A percentile compares a stretch with the other conserved stretches of the same genome.
Evolutionary conservation across 2,797 vertebrate species (phyloP).

Genomic region (Dromococcyx pavoninus): DNA sequence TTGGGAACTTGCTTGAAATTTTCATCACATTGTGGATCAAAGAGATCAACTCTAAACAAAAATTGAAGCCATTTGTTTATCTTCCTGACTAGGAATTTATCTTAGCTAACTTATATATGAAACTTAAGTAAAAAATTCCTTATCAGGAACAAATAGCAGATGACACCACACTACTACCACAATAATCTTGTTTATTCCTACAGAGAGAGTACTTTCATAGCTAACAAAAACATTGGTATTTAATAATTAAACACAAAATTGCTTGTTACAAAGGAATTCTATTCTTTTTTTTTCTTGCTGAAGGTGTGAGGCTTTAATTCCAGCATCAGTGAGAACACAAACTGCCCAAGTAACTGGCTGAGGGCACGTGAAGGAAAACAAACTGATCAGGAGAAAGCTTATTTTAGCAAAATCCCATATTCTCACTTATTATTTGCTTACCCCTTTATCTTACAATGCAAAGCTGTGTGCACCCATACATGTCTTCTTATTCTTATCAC

Average conservation of each 20-base stretch:
- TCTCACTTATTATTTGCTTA: background rate
- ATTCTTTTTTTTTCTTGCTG: background rate
- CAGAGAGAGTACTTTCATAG: background rate
- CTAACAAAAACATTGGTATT: background rate
- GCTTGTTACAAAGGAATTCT: background rate
- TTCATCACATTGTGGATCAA: background rate
- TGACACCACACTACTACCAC: background rate
- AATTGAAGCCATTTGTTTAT: background rate
- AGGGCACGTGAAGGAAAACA: background rate
- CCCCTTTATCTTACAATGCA: background rate
- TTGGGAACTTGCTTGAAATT: background rate
- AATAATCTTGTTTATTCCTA: background rate
- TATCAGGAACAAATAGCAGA: background rate
- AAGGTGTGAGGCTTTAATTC: background rate
- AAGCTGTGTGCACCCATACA: background rate
- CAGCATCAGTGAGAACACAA: background rate
- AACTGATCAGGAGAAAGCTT: background rate
- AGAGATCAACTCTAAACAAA: conserved; percentile 15
- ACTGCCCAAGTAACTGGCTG: background rate
- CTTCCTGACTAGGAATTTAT: background rate
- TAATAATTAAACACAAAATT: background rate
- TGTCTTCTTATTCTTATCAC: background rate
- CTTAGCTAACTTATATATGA: background rate
- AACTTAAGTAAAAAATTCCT: background rate
- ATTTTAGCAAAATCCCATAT: background rate